Base-by-base conservation (phyloP, 2,888 invertebrate genomes). In the Agrochola circellaris region DNA sequence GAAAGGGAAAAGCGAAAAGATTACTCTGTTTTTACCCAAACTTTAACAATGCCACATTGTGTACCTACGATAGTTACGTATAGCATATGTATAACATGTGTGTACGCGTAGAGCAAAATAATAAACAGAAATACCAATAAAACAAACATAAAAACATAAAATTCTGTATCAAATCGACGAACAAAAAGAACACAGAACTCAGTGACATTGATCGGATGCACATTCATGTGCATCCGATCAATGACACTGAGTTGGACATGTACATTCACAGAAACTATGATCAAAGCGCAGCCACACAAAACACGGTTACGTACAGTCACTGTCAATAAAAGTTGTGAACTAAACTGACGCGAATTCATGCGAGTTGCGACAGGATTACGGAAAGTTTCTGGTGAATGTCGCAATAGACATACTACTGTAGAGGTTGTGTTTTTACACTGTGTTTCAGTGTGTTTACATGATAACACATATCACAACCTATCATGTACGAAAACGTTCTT, bases 221-320 rank as follows among this genome's bases (percentile, higher is more conserved):
- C 26, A 56, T 51, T 54, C 58, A 72, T 62, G 65, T 77, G 30
- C 30, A 72, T 45, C 23, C 54, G 9, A 48, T 58, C 56, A 23
- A 62, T 48, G 38, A 23, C 30, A 67, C 23, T 17, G 54, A 68
- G 58, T 69, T 26, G 15, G 38, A 60, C 71, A 38, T 20, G 71
- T 82, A 73, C 65, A 60, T 60, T 48, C 67, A 65, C 60, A 60
- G 42, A 45, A n/a, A 48, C 42, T 67, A n/a, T 26, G 68, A 60
- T 68, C 66, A 42, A 51, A 81, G 64, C 60, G 56, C 34, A 68
- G 51, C 23, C 65, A 58, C 60, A 56, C 13, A 42, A 42, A 42
- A 61, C 77, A 68, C 38, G 38, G 30, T 51, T 61, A 42, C 54
- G 65, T 81, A 73, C 69, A 73, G 83, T 82, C 78, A 34, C 56